Percentiles rank a stretch among this genome's conserved stretches.
phyloP scores from a whole-genome alignment of 92 coral and sea anemone species.

The Palythoa caribaeorum region DNA sequence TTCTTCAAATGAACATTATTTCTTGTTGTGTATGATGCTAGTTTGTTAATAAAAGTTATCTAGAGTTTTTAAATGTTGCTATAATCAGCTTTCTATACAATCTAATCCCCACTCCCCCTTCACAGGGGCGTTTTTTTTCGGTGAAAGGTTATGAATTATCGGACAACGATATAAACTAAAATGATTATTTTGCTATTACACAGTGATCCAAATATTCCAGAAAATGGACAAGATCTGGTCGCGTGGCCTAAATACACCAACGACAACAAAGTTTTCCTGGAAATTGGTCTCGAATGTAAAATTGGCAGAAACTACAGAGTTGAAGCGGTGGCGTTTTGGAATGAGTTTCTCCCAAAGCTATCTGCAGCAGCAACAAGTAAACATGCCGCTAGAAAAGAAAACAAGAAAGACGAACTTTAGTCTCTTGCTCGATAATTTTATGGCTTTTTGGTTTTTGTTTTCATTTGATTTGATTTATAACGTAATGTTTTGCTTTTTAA shows the following conservation, averaged over 20 bases:
- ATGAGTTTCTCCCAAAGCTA: conserved; percentile 51
- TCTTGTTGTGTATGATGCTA: no score
- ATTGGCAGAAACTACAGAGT: conserved; percentile 31
- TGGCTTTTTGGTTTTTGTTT: no score
- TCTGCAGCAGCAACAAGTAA: neutral
- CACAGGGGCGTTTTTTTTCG: no score
- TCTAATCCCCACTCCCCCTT: neutral
- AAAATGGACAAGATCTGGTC: conserved; percentile 27
- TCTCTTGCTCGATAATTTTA: no score
- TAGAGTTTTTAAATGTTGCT: neutral
- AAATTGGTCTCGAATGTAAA: conserved; percentile 32
- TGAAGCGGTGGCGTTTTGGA: conserved; percentile 43
- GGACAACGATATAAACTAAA: no score
- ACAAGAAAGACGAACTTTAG: conserved; percentile 21
- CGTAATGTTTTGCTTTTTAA: no score
- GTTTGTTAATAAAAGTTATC: no score
- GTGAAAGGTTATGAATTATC: no score
- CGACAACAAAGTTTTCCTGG: conserved; percentile 40
- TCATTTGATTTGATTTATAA: no score
- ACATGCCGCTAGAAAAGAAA: neutral
- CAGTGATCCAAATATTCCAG: conserved; percentile 35
- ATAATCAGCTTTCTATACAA: neutral
- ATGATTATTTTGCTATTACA: no score
- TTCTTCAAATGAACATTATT: no score
- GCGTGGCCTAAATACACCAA: conserved; percentile 59